These are phyloP conservation scores for Bettongia penicillata DNA, from an alignment of 2,113 vertebrate species.

Conservation along the genomic window DNA sequence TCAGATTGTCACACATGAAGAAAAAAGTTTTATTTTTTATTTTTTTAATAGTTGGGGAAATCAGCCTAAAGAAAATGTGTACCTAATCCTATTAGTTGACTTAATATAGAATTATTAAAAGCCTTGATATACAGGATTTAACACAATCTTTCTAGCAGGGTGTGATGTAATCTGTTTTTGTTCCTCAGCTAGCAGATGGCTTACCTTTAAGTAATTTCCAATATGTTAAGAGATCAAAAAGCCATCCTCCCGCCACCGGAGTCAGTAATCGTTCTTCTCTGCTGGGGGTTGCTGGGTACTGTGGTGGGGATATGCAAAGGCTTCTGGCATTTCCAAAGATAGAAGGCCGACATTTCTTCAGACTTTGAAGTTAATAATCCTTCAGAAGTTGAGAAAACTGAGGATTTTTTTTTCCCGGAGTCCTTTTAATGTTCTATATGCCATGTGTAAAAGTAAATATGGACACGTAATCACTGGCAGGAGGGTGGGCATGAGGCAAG, in stretches of 20 bases:
- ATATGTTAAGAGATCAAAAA: constrained; percentile 95
- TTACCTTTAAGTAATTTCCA: constrained; percentile 97
- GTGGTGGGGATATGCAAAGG: constrained; percentile 90
- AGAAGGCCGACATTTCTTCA: constrained; percentile 95
- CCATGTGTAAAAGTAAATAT: constrained; percentile 84
- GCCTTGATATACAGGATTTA: constrained; percentile 87
- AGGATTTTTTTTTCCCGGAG: constrained; percentile 82
- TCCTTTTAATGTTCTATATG: constrained; percentile 87
- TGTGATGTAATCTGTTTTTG: constrained; percentile 94
- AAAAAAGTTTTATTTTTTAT: constrained; percentile 72
- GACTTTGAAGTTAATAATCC: constrained; percentile 99
- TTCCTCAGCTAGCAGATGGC: constrained; percentile 89
- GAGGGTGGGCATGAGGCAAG: constrained; percentile 27
- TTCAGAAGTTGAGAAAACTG: constrained; percentile 91
- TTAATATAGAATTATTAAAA: constrained; percentile 91
- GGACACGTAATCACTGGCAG: constrained; percentile 74
- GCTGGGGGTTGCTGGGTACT: constrained; percentile 87
- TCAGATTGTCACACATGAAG: constrained; percentile 74
- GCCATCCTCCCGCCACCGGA: constrained; percentile 85
- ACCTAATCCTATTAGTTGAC: constrained; percentile 91
- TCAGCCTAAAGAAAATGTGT: constrained; percentile 85
- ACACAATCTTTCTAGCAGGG: constrained; percentile 89
- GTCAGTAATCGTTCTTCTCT: constrained; percentile 91
- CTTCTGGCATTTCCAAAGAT: constrained; percentile 97
- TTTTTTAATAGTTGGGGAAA: constrained; percentile 82